Conservation (phyloP, 2,113 vertebrate genomes). For the Antechinus stuartii region DNA sequence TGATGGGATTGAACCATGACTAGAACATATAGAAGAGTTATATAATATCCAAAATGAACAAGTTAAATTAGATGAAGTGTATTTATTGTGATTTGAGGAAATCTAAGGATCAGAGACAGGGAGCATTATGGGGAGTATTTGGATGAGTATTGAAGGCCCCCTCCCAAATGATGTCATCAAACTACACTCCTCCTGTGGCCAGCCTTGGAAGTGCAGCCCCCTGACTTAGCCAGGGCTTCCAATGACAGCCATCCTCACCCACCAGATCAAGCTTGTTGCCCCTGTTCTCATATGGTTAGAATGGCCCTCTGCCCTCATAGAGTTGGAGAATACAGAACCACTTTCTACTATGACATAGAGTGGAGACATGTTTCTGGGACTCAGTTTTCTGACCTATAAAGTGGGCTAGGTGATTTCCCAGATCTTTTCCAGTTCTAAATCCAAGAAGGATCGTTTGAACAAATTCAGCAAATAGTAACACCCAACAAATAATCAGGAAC, state of each 20-base stretch:
- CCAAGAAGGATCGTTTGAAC: not conserved
- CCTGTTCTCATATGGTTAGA: not conserved
- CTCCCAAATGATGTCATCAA: not conserved
- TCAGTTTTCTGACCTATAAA: constrained; percentile 37
- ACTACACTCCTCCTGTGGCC: not conserved
- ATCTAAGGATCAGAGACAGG: not conserved
- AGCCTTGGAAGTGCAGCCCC: not conserved
- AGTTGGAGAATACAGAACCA: not conserved
- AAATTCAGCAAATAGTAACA: not conserved
- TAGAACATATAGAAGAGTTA: not conserved
- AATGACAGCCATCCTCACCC: not conserved
- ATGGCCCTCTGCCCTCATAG: not conserved
- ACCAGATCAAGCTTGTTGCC: not conserved
- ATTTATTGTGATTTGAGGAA: not conserved
- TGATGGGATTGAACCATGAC: not conserved
- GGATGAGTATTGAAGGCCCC: not conserved
- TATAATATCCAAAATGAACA: not conserved
- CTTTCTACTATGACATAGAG: not conserved
- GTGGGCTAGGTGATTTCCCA: constrained; percentile 26
- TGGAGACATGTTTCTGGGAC: constrained; percentile 2
- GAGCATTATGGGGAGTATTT: not conserved
- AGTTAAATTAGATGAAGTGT: not conserved
- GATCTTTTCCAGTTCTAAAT: not conserved
- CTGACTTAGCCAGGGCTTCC: not conserved
- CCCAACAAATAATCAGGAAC: not conserved